Conservation (phyloP, 2,888 invertebrate genomes). For the Thecophora atra region DNA sequence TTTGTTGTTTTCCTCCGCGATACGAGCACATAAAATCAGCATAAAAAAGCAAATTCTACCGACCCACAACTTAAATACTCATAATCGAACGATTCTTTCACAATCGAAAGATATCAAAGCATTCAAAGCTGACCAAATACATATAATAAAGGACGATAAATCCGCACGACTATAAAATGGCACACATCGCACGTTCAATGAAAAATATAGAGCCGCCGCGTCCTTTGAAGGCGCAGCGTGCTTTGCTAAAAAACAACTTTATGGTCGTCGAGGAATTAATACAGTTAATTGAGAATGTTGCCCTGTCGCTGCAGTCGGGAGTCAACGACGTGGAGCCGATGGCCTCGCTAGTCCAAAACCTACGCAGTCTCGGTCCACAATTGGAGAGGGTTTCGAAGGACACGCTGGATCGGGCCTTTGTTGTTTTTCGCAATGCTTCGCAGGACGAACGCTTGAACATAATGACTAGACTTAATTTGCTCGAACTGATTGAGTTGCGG, state of each 20-base stretch:
- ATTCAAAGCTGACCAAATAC: conserved; percentile 24
- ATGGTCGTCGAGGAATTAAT: conserved; percentile 81
- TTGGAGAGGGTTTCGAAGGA: conserved; percentile 85
- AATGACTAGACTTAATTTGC: conserved; percentile 84
- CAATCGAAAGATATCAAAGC: conserved; percentile 33
- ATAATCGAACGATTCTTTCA: too few species aligned
- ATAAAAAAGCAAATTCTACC: too few species aligned
- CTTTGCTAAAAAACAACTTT: conserved; percentile 62
- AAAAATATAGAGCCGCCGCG: conserved; percentile 81
- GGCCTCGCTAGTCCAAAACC: conserved; percentile 80
- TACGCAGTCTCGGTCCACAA: conserved; percentile 83
- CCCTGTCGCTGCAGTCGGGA: conserved; percentile 79
- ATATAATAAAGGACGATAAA: conserved; percentile 23
- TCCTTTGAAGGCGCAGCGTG: conserved; percentile 73
- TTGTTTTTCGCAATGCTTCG: conserved; percentile 87
- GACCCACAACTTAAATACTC: conserved; percentile 41
- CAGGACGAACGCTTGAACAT: conserved; percentile 87
- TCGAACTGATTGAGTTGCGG: conserved; percentile 92
- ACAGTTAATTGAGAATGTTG: conserved; percentile 83
- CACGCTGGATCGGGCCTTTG: conserved; percentile 84
- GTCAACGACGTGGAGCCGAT: conserved; percentile 78
- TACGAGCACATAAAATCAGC: conserved; percentile 20
- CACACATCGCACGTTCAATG: conserved; percentile 74
- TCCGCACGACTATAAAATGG: conserved; percentile 53
- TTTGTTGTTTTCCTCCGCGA: conserved; percentile 7